Evolutionary conservation across 2,113 vertebrate species (phyloP), one percentile per base, ranked within the genome.

Genomic region (Bombycilla garrulus): DNA sequence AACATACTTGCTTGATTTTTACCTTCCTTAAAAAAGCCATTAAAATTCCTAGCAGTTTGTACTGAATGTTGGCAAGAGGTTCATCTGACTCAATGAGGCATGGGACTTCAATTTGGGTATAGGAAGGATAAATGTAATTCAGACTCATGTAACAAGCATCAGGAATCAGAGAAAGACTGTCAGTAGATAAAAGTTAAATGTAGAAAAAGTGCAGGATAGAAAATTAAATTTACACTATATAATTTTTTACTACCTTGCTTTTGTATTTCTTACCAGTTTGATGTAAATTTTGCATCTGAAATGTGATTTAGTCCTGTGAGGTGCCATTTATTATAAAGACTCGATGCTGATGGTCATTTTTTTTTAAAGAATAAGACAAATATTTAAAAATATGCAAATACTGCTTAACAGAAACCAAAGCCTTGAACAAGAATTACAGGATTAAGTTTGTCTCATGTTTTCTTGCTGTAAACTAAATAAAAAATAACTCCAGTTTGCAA

Each of bases 41-140:
- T 90, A 87, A 47, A 87, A 93, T 95, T 84, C 87, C 35, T 51
- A 35, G 21, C 38, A 62, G 73, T 86, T 92, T 78, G 25, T 86
- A 14, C 56, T 84, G 50, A 26, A 29, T 87, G 64, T 62, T 92
- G 60, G 88, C 77, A 84, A 71, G 70, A 91, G 81, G 82, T 88
- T 25, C 48, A 35, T 81, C 67, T 90, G 76, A 80, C 69, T 92
- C 93, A 93, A 71, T 86, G 91, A 93, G 73, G 72, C 72, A 66
- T 79, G 36, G 74, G 58, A 83, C 72, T 93, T 91, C 76, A 90
- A 15, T 88, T 86, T 77, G 82, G 73, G 12, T 84, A n/a, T 57
- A 84, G 57, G 61, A 86, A 89, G 66, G 61, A 71, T 81, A 86
- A 91, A 74, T 89, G n/a, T 70, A 64, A 81, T 91, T 88, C 72